Evolutionary conservation across 2,888 invertebrate species (phyloP), one percentile per base, ranked within the genome.

Genomic region (Trichopoda pennipes): DNA sequence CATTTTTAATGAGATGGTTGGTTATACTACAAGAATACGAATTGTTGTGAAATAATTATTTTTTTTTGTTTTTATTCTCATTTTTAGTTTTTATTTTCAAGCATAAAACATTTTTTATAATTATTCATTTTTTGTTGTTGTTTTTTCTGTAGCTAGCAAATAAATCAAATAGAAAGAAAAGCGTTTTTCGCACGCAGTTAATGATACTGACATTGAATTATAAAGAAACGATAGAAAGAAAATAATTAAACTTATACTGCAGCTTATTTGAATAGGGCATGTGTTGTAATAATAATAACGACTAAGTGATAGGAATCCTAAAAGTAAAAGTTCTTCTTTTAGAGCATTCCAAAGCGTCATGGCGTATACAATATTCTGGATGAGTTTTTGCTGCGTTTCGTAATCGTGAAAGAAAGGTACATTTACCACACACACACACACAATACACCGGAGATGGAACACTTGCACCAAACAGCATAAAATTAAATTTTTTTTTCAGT

Each of bases 151-250:
- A 28, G 9, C 7, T 19, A 55, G n/a, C 9, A 12, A 16, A n/a
- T 14, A 14, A 44, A 44, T 28, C 14, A 6, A 4, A 23, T 8
- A 47, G 53, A 68, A 32, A 10, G 1, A 70, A 58, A 42, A 9
- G 17, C 1, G 9, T 51, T 10, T 38, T n/a, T 23, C 14, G 51
- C 23, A 42, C 42, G 38, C 42, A 32, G 44, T 53, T 73, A 21
- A 17, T 35, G 53, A 17, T 60, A 56, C n/a, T 74, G 80, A 68
- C 80, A 80, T 74, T 80, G 80, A 69, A 74, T 55, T 56, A 69
- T 69, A 42, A 56, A 51, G n/a, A 14, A 42, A 47, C 16, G 28
- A 23, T 6, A 44, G 14, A n/a, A 58, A 21, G 4, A 53, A 28
- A 8, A 53, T 2, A 53, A 19, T 68, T 10, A 2, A 12, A 38